Evolutionary conservation across 2,888 invertebrate genomes (phyloP).

Genomic region (Polyploca ridens): DNA sequence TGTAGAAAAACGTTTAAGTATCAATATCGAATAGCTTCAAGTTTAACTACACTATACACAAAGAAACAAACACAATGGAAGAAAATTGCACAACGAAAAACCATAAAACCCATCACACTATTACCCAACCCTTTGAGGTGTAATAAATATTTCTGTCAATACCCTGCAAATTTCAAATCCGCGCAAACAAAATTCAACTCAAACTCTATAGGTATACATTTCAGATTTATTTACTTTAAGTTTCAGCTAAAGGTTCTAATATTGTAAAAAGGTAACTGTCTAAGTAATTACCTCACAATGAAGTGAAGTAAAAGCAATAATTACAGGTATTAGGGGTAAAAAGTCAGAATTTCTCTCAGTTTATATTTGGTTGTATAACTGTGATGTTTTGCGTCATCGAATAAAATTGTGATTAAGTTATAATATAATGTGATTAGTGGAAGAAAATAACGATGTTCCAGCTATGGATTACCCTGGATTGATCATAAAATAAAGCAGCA

Average conservation of each 20-base stretch:
- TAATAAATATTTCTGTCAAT: constrained; percentile 70
- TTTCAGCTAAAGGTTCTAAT: constrained; percentile 22
- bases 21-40: constrained; percentile 31
- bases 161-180: constrained; percentile 36
- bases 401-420: not conserved
- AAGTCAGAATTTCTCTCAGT: constrained; percentile 60
- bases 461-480: not conserved
- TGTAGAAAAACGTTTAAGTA: constrained; percentile 31
- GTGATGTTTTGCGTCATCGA: constrained; percentile 30
- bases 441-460: too few species aligned
- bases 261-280: constrained; percentile 63
- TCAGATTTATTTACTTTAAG: constrained; percentile 21
- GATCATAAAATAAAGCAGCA: too few species aligned
- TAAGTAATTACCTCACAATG: constrained; percentile 74
- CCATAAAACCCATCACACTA: constrained; percentile 77
- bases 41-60: constrained; percentile 28
- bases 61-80: constrained; percentile 58
- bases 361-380: constrained; percentile 52
- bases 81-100: constrained; percentile 78
- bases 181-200: constrained; percentile 36
- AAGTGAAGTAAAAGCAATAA: constrained; percentile 65
- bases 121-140: constrained; percentile 80
- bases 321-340: constrained; percentile 66
- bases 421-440: not conserved
- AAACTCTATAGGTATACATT: constrained; percentile 28